Percentiles rank a stretch among this genome's conserved stretches.
Conservation (phyloP, 2,797 vertebrate species). For the Poecilia gillii region DNA sequence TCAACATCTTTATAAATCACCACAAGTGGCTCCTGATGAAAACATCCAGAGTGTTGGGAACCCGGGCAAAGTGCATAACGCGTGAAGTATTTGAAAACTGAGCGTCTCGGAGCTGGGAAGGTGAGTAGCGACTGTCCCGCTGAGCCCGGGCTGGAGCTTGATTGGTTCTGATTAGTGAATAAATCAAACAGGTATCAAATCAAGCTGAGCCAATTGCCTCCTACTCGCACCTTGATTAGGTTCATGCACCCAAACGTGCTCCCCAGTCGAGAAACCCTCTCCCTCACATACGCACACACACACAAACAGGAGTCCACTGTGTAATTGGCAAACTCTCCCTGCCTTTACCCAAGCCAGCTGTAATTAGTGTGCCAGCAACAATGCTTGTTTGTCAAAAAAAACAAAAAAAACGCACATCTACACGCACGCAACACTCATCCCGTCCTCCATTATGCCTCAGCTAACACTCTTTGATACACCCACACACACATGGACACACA, state of each 20-base stretch:
- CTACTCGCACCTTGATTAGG: slow-evolving; percentile 77
- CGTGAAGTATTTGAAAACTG: slow-evolving; percentile 57
- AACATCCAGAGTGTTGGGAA: slow-evolving; percentile 33
- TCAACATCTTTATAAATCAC: slow-evolving; percentile 52
- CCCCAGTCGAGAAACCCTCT: slow-evolving; percentile 60
- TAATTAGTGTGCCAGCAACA: slow-evolving; percentile 77
- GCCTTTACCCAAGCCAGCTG: slow-evolving; percentile 64
- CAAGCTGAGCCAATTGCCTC: slow-evolving; percentile 73
- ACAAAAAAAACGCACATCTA: slow-evolving; percentile 38
- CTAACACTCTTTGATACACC: slow-evolving; percentile 66
- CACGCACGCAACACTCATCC: slow-evolving; percentile 52
- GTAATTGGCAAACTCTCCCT: slow-evolving; percentile 75
- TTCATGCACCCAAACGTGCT: slow-evolving; percentile 73
- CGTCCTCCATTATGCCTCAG: slow-evolving; percentile 55
- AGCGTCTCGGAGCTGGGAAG: slow-evolving; percentile 56
- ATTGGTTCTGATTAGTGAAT: slow-evolving; percentile 81
- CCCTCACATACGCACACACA: slow-evolving; percentile 14
- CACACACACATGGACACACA: slow-evolving; percentile 38
- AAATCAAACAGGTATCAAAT: slow-evolving; percentile 81
- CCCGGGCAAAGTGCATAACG: slow-evolving; percentile 59
- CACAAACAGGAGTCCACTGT: slow-evolving; percentile 37
- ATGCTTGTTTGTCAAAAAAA: slow-evolving; percentile 71
- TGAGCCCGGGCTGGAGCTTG: slow-evolving; percentile 68
- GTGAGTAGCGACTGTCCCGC: slow-evolving; percentile 58
- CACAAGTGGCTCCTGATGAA: slow-evolving; percentile 36